phyloP scores from a whole-genome alignment of 2,797 vertebrate species.

The Eptatretus atami region DNA sequence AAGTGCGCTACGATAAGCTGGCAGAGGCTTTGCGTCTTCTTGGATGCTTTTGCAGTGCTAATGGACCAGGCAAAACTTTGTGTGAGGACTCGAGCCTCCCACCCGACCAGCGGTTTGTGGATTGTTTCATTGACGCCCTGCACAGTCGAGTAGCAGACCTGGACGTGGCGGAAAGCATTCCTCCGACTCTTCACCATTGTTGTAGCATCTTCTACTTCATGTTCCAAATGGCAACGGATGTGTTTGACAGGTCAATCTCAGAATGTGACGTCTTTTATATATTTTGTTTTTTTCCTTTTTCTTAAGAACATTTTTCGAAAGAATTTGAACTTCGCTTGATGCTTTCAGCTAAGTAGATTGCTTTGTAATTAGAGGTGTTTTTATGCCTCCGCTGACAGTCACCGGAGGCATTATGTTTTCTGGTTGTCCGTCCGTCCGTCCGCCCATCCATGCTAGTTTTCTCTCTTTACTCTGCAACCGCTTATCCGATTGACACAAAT shows the following conservation, averaged over 20 bases:
- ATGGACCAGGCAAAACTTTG: slow-evolving; percentile 23
- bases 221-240: slow-evolving; percentile 90
- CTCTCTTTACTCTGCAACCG: too few relatives aligned
- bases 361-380: too few relatives aligned
- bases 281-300: too few relatives aligned
- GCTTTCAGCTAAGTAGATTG: too few relatives aligned
- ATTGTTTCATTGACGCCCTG: slow-evolving; percentile 17
- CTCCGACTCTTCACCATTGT: slow-evolving; percentile 56
- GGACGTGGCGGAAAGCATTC: slow-evolving; percentile 30
- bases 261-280: too few relatives aligned
- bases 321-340: too few relatives aligned
- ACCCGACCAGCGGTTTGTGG: slow-evolving; percentile 6
- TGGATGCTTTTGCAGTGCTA: slow-evolving; percentile 49
- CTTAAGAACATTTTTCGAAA: too few relatives aligned
- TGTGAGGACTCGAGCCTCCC: slow-evolving; percentile 31
- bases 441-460: too few relatives aligned
- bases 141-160: slow-evolving; percentile 36
- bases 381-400: too few relatives aligned
- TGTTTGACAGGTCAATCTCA: slow-evolving; percentile 58
- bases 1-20: slow-evolving; percentile 94
- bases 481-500: too few relatives aligned
- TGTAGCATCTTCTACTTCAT: slow-evolving; percentile 89
- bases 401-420: too few relatives aligned
- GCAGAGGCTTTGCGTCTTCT: slow-evolving; percentile 72
- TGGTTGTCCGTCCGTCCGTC: too few relatives aligned